phyloP scores from a whole-genome alignment of 2,797 vertebrate species.

The Capromys pilorides region DNA sequence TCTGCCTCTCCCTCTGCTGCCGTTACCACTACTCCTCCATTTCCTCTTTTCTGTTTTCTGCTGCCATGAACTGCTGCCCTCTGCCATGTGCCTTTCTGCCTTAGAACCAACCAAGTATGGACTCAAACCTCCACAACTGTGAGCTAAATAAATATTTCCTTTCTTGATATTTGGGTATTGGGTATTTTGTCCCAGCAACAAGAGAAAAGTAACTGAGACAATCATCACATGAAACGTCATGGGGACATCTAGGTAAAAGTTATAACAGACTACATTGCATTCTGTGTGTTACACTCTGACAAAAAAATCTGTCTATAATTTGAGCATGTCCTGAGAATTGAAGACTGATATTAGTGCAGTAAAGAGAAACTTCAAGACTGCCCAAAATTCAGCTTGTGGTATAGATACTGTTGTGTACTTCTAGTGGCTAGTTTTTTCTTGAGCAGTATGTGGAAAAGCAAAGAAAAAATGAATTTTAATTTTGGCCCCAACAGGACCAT shows the following conservation, averaged over 20 bases:
- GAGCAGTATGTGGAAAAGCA: background rate
- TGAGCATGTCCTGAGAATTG: background rate
- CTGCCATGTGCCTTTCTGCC: no score
- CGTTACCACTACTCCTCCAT: no score
- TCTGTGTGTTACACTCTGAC: background rate
- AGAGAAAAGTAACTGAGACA: no score
- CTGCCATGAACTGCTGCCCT: no score
- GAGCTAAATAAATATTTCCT: no score
- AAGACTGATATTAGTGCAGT: background rate
- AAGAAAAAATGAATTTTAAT: background rate
- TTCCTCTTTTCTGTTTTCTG: no score
- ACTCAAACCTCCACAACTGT: no score
- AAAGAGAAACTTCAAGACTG: background rate
- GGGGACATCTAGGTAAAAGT: background rate
- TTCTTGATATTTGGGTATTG: no score
- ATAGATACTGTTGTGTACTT: background rate
- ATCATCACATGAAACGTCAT: background rate
- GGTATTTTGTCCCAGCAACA: no score
- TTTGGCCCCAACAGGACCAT: background rate
- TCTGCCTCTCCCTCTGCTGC: no score
- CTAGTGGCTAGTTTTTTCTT: background rate
- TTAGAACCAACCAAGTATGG: no score
- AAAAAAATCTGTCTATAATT: background rate
- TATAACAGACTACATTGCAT: background rate
- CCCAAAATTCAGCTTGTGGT: background rate